These are phyloP conservation scores for Hipparchia semele DNA, from an alignment of 2,888 invertebrate genomes.

Conservation along the genomic window DNA sequence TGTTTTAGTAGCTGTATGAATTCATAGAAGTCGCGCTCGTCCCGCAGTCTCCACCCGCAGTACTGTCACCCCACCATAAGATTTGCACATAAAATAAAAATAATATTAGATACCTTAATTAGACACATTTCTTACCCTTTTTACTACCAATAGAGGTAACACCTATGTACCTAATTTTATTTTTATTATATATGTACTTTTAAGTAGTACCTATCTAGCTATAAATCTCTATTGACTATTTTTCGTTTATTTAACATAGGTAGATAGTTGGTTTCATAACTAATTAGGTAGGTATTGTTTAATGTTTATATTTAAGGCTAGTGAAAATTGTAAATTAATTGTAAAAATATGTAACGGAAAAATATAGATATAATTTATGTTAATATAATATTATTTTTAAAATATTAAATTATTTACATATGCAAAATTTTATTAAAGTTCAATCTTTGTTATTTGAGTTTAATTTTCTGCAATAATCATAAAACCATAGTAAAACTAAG, in stretches of 20 bases:
- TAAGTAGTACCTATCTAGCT: too few relatives aligned
- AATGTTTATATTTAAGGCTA: constrained; percentile 59
- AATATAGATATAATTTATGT: constrained; percentile 15
- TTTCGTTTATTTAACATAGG: not conserved
- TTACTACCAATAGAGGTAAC: too few relatives aligned
- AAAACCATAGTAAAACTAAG: too few relatives aligned
- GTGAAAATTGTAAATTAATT: constrained; percentile 60
- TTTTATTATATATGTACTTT: too few relatives aligned
- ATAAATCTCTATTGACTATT: too few relatives aligned
- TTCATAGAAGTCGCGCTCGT: too few relatives aligned
- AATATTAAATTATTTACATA: not conserved
- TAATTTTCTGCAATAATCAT: not conserved
- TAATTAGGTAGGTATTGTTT: not conserved
- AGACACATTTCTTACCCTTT: too few relatives aligned
- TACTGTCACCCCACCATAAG: too few relatives aligned
- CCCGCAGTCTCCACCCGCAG: too few relatives aligned
- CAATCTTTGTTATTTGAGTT: not conserved
- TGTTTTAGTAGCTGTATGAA: not conserved
- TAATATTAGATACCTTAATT: too few relatives aligned
- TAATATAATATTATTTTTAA: constrained; percentile 23
- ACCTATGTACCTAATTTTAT: too few relatives aligned
- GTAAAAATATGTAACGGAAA: constrained; percentile 21
- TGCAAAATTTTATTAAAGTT: constrained; percentile 17
- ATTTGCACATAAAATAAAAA: too few relatives aligned
- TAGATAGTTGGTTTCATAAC: constrained; percentile 14